Percentiles rank a stretch among this genome's conserved stretches.
phyloP scores from a whole-genome alignment of 1,140 invertebrate genomes.

The Ctenoplectra terminalis region DNA sequence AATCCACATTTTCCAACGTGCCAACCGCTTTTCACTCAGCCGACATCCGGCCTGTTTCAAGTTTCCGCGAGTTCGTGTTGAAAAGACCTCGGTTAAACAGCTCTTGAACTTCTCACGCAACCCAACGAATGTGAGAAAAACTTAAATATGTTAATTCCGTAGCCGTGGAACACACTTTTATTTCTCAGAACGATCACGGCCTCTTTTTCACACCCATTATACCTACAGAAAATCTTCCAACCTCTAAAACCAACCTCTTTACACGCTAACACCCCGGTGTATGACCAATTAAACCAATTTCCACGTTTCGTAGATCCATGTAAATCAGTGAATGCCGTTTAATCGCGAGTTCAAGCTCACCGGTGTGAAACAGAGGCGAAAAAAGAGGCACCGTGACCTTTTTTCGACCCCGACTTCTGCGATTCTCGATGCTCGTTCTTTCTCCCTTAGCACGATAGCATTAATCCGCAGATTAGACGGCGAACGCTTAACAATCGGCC shows the following conservation, averaged over 20 bases:
- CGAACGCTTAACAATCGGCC: slow-evolving; percentile 45
- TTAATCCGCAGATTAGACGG: slow-evolving; percentile 29
- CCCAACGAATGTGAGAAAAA: not conserved
- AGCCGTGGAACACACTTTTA: not conserved
- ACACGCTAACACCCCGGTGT: too few species aligned
- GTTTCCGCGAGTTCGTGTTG: not conserved
- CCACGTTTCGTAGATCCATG: not conserved
- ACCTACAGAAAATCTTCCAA: not conserved
- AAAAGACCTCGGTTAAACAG: slow-evolving; percentile 4
- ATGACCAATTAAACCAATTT: not conserved
- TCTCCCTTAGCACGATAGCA: not conserved
- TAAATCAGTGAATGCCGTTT: not conserved
- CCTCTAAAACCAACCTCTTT: not conserved
- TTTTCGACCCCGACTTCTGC: not conserved
- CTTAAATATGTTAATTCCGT: slow-evolving; percentile 18
- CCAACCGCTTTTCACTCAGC: slow-evolving; percentile 10
- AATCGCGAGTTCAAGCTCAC: not conserved
- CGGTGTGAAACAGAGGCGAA: not conserved
- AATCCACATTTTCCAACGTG: not conserved
- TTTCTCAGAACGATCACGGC: not conserved
- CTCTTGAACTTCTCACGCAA: slow-evolving; percentile 22
- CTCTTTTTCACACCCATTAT: too few species aligned
- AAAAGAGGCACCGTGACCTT: not conserved
- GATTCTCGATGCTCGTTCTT: slow-evolving; percentile 1
- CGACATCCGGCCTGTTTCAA: not conserved